These are phyloP conservation scores for Semicossyphus pulcher DNA, from an alignment of 2,113 vertebrate species.

Conservation along the genomic window DNA sequence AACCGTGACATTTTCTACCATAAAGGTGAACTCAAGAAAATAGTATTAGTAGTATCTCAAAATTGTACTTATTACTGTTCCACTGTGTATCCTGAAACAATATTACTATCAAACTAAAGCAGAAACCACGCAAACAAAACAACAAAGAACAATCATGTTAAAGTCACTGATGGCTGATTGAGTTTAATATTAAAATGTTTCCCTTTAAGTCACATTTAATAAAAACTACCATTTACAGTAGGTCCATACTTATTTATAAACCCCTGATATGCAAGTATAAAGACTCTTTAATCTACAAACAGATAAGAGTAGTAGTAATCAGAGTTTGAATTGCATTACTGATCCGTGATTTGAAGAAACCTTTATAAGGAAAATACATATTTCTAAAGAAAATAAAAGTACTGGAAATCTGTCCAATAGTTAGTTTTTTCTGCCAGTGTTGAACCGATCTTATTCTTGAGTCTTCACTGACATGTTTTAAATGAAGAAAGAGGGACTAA, in stretches of 20 bases:
- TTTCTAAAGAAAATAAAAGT: not conserved
- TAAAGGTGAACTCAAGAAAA: no score
- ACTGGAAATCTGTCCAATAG: not conserved
- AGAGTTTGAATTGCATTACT: not conserved
- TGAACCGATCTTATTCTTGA: no score
- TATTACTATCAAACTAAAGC: no score
- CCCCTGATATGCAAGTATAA: not conserved
- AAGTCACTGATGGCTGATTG: not conserved
- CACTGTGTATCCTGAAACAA: no score
- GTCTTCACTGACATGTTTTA: not conserved
- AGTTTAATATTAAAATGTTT: not conserved
- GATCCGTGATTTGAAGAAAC: not conserved
- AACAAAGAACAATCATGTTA: no score
- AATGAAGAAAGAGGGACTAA: no score
- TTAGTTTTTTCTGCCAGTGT: no score
- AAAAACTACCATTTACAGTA: not conserved
- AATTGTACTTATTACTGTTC: no score
- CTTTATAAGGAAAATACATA: not conserved
- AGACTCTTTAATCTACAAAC: not conserved
- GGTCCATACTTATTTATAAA: not conserved
- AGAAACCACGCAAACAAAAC: no score
- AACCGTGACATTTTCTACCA: no score
- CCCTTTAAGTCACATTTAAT: slow-evolving; percentile 10
- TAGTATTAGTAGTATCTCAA: no score
- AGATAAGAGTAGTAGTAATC: not conserved